Conservation (phyloP, 2,797 vertebrate species). For the Enteromius treurensis region DNA sequence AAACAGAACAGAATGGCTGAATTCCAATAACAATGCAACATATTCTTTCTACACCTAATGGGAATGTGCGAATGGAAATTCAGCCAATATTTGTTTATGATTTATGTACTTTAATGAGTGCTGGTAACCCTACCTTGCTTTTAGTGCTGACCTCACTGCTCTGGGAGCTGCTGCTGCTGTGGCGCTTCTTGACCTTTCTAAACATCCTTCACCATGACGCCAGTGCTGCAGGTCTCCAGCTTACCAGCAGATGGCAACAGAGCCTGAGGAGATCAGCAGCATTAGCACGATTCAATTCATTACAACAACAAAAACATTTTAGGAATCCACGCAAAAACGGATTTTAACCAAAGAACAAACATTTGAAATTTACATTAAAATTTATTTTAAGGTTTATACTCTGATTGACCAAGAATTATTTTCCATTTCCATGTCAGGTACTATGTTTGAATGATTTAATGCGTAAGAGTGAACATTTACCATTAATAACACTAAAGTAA, state of each 20-base stretch:
- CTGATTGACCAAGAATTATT: background rate
- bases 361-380: background rate
- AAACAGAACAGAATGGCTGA: background rate
- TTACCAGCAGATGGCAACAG: slow-evolving; percentile 45
- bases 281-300: background rate
- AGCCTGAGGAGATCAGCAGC: slow-evolving; percentile 16
- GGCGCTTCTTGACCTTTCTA: slow-evolving; percentile 96
- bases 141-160: slow-evolving; percentile 99
- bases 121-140: slow-evolving; percentile 86
- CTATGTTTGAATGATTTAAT: background rate
- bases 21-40: background rate
- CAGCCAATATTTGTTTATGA: background rate
- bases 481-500: background rate
- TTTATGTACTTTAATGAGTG: background rate
- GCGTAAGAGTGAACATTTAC: background rate
- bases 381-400: background rate
- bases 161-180: slow-evolving; percentile 98
- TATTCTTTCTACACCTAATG: background rate
- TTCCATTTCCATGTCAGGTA: background rate
- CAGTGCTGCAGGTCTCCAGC: slow-evolving; percentile 60
- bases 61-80: background rate
- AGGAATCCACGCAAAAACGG: background rate
- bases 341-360: background rate
- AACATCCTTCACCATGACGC: slow-evolving; percentile 91
- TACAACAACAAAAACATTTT: background rate